phyloP scores from a whole-genome alignment of 1,140 invertebrate genomes.

The Temnothorax longispinosus region DNA sequence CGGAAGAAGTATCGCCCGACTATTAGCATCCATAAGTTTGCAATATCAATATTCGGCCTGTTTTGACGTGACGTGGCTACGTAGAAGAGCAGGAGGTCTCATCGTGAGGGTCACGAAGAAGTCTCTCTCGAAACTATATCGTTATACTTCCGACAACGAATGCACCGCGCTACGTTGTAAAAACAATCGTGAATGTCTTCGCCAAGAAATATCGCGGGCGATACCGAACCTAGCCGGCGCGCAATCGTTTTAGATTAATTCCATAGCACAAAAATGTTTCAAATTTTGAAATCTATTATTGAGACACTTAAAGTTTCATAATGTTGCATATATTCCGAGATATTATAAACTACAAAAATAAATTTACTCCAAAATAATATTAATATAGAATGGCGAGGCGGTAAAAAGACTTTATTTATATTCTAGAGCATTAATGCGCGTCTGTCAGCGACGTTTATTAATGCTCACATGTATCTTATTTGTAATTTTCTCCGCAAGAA shows the following conservation, averaged over 20 bases:
- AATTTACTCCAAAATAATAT: background rate
- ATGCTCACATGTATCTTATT: background rate
- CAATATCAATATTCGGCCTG: conserved; percentile 4
- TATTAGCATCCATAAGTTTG: conserved; percentile 14
- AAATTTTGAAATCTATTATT: conserved; percentile 1
- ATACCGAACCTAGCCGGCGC: background rate
- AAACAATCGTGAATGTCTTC: conserved; percentile 47
- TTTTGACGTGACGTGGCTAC: background rate
- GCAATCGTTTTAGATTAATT: conserved; percentile 10
- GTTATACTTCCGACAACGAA: conserved; percentile 11
- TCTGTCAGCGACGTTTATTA: no score
- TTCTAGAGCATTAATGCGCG: background rate
- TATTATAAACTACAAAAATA: background rate
- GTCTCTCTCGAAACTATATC: background rate
- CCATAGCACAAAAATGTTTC: background rate
- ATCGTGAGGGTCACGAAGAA: background rate
- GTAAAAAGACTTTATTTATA: background rate
- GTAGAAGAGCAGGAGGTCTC: background rate
- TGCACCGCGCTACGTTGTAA: conserved; percentile 29
- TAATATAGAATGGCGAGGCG: background rate
- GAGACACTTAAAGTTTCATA: background rate
- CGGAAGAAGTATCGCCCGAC: background rate
- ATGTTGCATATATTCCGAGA: background rate
- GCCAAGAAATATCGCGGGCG: conserved; percentile 34
- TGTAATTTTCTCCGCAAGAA: background rate